phyloP scores from a whole-genome alignment of 2,113 vertebrate species.

The Heterotis niloticus region DNA sequence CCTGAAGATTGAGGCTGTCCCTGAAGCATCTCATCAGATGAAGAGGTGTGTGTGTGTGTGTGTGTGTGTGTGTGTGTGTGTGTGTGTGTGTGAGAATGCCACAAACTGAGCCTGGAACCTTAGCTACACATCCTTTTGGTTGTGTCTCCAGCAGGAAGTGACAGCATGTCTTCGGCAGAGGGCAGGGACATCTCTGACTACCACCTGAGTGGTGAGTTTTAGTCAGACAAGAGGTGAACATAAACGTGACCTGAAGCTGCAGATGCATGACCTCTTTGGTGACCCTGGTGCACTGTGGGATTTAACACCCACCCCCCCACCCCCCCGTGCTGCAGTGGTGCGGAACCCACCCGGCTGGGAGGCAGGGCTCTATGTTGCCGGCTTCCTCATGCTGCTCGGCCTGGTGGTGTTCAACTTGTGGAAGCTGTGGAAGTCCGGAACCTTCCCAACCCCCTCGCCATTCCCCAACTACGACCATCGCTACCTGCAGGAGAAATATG shows the following conservation, averaged over 20 bases:
- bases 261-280: too few relatives aligned
- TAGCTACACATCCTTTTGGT: not conserved
- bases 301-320: not conserved
- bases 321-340: constrained; percentile 65
- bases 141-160: constrained; percentile 53
- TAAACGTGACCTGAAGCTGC: too few relatives aligned
- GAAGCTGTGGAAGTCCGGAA: constrained; percentile 90
- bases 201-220: constrained; percentile 68
- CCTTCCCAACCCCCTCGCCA: constrained; percentile 85
- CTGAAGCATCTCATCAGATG: not conserved
- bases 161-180: constrained; percentile 65
- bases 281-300: not conserved
- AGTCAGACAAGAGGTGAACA: too few relatives aligned
- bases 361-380: constrained; percentile 80
- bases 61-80: not conserved
- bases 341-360: constrained; percentile 84
- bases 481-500: constrained; percentile 93
- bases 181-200: constrained; percentile 66
- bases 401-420: constrained; percentile 85
- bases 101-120: not conserved
- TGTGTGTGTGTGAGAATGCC: not conserved
- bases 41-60: not conserved
- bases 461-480: constrained; percentile 96
- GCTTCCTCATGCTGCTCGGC: constrained; percentile 77
- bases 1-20: constrained; percentile 20